Base-by-base conservation (phyloP, 2,113 vertebrate species). In the Barnardius zonarius region DNA sequence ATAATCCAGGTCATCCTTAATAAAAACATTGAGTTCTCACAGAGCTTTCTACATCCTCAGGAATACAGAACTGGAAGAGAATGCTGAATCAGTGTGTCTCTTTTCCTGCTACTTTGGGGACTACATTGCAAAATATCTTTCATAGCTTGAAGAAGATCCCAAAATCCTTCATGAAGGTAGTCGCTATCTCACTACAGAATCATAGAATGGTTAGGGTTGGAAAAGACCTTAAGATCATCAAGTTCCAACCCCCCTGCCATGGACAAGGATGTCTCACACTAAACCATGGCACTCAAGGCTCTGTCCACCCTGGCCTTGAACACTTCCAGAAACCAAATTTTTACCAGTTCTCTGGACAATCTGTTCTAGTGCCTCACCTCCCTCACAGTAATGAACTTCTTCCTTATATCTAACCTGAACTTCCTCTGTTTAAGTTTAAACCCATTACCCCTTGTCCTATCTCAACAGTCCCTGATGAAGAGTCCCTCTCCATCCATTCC, bases 81-180 rank as follows among this genome's bases (percentile, higher is more conserved):
- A 19, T 0, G 0, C 44, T 91, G 83, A 93, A 84, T 75, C 83
- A 64, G 63, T 15, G 63, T 61, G 48, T 61, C 13, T n/a, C 1
- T 17, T 72, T 96, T 95, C 74, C 74, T 85, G 77, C 87, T 93
- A 85, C 94, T 97, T 87, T 92, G 96, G 66, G 84, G 66, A 91
- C 81, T 78, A 57, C 88, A 33, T 72, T 91, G 61, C 86, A 86
- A 88, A 76, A 74, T 69, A 78, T 39, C 64, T 88, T 81, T 81
- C 46, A 61, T 41, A 89, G 90, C 33, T 79, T 95, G 80, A 91
- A 93, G 83, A 77, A 64, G n/a, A 85, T 87, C 49, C 70, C 14
- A 4, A 88, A 90, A 74, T 74, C 31, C 17, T 74, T 73, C 70
- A 48, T 31, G 31, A 46, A 91, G 37, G 84, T 88, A 37, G 46